Evolutionary conservation across 2,797 vertebrate species (phyloP).

Genomic region (Staurois parvus): DNA sequence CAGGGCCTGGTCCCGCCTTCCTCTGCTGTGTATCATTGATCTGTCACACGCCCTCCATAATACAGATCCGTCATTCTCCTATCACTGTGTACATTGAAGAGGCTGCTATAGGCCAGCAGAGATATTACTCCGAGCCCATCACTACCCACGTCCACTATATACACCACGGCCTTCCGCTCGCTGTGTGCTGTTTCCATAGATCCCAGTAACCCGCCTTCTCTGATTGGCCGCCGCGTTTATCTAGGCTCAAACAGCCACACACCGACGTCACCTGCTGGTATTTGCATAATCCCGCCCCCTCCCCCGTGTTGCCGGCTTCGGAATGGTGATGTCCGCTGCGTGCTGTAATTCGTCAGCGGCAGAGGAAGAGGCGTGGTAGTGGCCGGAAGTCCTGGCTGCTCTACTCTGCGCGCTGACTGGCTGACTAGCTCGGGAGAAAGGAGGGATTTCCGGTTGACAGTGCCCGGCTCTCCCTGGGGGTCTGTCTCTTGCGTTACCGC

Average conservation of each 20-base stretch:
- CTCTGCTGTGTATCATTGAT: no score
- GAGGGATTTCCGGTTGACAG: conserved; percentile 51
- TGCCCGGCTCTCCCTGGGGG: conserved; percentile 45
- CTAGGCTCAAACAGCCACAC: not conserved
- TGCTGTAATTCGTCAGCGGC: not conserved
- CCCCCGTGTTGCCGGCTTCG: not conserved
- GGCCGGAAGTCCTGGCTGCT: conserved; percentile 16
- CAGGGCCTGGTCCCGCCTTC: no score
- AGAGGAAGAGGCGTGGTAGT: not conserved
- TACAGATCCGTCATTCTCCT: no score
- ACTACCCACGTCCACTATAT: no score
- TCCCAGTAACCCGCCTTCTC: not conserved
- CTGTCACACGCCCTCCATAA: no score
- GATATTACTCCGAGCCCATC: no score
- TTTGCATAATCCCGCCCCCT: not conserved
- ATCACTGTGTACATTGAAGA: no score
- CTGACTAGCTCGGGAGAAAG: conserved; percentile 25
- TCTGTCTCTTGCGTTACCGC: conserved; percentile 48
- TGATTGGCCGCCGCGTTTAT: not conserved
- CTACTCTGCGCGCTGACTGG: not conserved
- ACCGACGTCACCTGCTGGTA: not conserved
- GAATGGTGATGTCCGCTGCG: not conserved
- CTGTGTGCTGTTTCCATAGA: conserved; percentile 33
- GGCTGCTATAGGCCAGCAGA: no score
- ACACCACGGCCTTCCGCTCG: not conserved